Evolutionary conservation across 2,113 vertebrate genomes (phyloP).

Genomic region (Cyprinus carpio): DNA sequence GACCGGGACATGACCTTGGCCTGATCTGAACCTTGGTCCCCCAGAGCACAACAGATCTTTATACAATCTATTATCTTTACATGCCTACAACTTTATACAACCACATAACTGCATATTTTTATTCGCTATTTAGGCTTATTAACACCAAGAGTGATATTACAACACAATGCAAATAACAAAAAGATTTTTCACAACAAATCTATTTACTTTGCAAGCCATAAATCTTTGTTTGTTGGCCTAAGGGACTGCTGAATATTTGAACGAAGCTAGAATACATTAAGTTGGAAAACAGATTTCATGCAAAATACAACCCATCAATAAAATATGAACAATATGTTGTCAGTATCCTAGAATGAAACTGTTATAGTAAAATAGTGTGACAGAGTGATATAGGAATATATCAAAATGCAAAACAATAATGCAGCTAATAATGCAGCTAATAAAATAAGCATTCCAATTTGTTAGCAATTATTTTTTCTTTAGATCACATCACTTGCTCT

Average conservation of each 20-base stretch:
- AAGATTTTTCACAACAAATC: no score
- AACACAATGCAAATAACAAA: not conserved
- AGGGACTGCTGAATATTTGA: not conserved
- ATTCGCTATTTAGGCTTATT: not conserved
- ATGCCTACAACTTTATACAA: no score
- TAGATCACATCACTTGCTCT: not conserved
- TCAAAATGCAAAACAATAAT: not conserved
- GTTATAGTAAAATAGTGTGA: not conserved
- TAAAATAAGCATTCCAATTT: not conserved
- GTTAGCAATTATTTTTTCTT: not conserved
- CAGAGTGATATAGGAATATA: not conserved
- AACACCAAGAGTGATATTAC: not conserved
- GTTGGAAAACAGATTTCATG: no score
- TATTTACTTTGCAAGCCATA: no score
- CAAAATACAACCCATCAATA: not conserved
- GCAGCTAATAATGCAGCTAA: not conserved
- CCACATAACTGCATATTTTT: not conserved
- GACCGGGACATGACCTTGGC: not conserved
- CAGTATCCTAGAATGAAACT: not conserved
- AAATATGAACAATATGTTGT: not conserved
- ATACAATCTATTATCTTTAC: not conserved
- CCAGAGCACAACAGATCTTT: not conserved
- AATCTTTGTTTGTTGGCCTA: not conserved
- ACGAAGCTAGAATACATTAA: not conserved
- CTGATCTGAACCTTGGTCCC: not conserved